phyloP scores from a whole-genome alignment of 2,888 invertebrate species.

The Spisula subtruncata region DNA sequence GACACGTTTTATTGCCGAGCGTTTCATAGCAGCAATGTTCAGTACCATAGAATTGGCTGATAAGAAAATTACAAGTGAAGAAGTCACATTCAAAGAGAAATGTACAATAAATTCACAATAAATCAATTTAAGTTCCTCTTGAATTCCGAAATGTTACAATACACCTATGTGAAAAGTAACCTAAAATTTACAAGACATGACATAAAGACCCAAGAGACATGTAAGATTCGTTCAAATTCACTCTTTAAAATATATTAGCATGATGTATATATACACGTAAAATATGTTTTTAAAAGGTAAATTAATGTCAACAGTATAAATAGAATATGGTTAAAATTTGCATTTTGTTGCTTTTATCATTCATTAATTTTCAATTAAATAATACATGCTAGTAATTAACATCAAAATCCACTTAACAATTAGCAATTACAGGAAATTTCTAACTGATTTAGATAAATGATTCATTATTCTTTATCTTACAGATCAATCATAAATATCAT shows the following conservation, averaged over 20 bases:
- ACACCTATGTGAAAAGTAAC: no score
- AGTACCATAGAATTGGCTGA: background rate
- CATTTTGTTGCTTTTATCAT: no score
- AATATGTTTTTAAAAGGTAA: no score
- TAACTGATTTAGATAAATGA: background rate
- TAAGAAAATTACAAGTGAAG: conserved; percentile 18
- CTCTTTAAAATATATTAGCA: no score
- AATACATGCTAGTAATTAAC: background rate
- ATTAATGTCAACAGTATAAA: no score
- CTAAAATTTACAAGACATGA: no score
- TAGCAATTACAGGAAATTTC: background rate
- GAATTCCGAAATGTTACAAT: no score
- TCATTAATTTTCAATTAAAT: no score
- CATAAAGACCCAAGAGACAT: no score
- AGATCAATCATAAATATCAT: conserved; percentile 2
- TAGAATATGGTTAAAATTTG: no score
- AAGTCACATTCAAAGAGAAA: background rate
- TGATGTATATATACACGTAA: no score
- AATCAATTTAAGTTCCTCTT: background rate
- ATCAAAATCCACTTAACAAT: background rate
- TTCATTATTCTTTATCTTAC: background rate
- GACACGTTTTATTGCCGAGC: conserved; percentile 2
- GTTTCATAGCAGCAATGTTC: conserved; percentile 7
- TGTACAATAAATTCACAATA: background rate
- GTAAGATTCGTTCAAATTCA: no score